Evolutionary conservation across 2,113 vertebrate genomes (phyloP).

Genomic region (Alectura lathami): DNA sequence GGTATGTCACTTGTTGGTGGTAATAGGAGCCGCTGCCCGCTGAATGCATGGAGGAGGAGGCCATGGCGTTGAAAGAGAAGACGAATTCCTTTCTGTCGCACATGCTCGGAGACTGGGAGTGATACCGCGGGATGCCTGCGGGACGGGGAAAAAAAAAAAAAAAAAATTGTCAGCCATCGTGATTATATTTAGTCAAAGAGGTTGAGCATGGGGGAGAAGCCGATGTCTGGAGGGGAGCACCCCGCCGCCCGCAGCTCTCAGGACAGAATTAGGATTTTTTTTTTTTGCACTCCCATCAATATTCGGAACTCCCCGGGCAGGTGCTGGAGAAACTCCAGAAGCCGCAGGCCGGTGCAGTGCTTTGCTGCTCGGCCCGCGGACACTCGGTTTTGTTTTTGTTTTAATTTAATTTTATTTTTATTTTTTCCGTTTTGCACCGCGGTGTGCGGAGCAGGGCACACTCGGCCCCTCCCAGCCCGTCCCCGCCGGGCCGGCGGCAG

Average conservation of each 20-base stretch:
- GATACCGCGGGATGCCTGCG: slow-evolving; percentile 95
- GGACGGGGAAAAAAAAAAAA: background rate
- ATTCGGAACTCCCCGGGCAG: background rate
- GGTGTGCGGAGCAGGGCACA: background rate
- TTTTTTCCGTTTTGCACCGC: background rate
- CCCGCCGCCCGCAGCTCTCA: rapidly evolving
- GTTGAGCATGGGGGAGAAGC: background rate
- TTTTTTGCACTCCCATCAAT: background rate
- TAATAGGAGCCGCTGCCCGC: slow-evolving; percentile 91
- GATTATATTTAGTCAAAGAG: background rate
- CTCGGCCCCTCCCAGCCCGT: background rate
- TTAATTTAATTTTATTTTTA: background rate
- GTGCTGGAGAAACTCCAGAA: background rate
- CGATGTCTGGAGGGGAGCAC: background rate
- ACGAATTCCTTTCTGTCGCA: slow-evolving; percentile 98
- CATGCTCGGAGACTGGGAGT: slow-evolving; percentile 97
- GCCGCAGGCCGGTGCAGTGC: background rate
- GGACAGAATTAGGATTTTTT: rapidly evolving
- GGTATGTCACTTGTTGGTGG: slow-evolving; percentile 97
- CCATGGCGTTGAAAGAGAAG: slow-evolving; percentile 99
- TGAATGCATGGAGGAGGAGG: slow-evolving; percentile 94
- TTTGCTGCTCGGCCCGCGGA: background rate
- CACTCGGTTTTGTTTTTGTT: rapidly evolving
- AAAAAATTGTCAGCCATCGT: slow-evolving; percentile 4
- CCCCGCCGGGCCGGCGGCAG: background rate